These are phyloP conservation scores for Echiichthys vipera DNA, from an alignment of 2,797 vertebrate species.

Conservation along the genomic window DNA sequence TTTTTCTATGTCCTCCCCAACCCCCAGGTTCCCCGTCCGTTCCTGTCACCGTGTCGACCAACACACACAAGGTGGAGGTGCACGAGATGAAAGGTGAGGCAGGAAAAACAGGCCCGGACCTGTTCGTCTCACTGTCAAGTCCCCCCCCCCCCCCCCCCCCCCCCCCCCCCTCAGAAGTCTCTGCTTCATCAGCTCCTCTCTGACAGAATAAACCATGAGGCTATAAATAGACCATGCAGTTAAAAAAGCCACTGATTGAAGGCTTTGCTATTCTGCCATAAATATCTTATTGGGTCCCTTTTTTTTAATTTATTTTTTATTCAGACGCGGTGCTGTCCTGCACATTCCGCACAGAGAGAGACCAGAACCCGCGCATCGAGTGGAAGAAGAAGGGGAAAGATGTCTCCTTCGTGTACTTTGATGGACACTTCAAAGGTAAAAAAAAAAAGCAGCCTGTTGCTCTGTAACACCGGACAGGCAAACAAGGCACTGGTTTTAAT, in stretches of 20 bases:
- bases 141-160: too few species aligned
- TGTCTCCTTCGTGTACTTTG: constrained; percentile 92
- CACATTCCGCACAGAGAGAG: constrained; percentile 85
- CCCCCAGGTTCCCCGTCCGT: constrained; percentile 61
- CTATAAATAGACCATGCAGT: constrained; percentile 64
- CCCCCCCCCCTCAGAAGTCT: not conserved
- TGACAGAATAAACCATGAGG: constrained; percentile 36
- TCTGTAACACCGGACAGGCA: constrained; percentile 6
- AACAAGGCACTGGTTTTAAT: constrained; percentile 43
- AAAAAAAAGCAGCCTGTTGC: constrained; percentile 10
- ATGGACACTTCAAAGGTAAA: constrained; percentile 86
- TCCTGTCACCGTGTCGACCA: constrained; percentile 77
- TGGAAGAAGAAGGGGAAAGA: constrained; percentile 92
- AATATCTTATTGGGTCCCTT: constrained; percentile 39
- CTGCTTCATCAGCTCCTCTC: constrained; percentile 15
- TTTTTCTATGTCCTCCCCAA: not conserved
- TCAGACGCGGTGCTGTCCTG: constrained; percentile 91
- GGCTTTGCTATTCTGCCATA: constrained; percentile 25
- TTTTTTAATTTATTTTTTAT: not conserved
- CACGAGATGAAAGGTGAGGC: constrained; percentile 76
- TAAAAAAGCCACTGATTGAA: constrained; percentile 47
- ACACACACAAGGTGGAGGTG: constrained; percentile 75
- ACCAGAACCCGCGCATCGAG: constrained; percentile 88
- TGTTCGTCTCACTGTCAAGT: not conserved
- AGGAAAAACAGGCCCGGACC: not conserved